Evolutionary conservation across 2,113 vertebrate genomes (phyloP), one percentile per base, ranked within the genome.

Genomic region (Pyrgilauda ruficollis): DNA sequence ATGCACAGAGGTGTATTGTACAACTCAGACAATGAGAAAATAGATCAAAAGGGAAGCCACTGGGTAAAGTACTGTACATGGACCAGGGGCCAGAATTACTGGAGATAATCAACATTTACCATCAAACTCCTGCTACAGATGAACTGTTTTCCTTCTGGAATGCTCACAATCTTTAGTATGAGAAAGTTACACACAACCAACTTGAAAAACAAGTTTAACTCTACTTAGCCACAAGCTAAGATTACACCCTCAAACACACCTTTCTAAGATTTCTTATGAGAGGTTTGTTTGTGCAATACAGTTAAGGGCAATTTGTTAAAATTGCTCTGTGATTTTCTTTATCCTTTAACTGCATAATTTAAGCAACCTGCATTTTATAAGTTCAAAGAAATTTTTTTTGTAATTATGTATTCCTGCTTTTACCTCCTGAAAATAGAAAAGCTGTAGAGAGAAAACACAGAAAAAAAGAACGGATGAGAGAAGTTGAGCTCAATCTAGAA

Each of bases 121-220:
- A 97, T 97, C 97, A 87, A 94, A 93, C 53, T 49, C 56, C 23
- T 75, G 75, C 75, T 69, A 90, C 89, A 95, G 89, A 91, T 20
- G 39, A 95, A 89, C 70, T 96, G 91, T 88, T 96, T 96, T 93
- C 87, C 39, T 96, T 94, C 87, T 96, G 96, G 97, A 98, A 97
- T 95, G 96, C 97, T 97, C 87, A 96, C 94, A 96, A 97, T 97
- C 96, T 97, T 66, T 44, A 97, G 96, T 97, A 98, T 98, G 97
- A 97, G 97, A 97, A 96, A 97, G 95, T 97, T 96, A 97, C 97
- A 97, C 98, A 97, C 93, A 97, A 97, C 95, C 77, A 95, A 98
- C 98, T 94, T 97, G 98, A 98, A 98, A 98, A 98, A 98, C 98
- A 94, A 97, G 98, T 98, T 95, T 89, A 97, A 96, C 97, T 94